Evolutionary conservation across 2,888 invertebrate genomes (phyloP), one percentile per base, ranked within the genome.

Genomic region (Cheilosia impressa): DNA sequence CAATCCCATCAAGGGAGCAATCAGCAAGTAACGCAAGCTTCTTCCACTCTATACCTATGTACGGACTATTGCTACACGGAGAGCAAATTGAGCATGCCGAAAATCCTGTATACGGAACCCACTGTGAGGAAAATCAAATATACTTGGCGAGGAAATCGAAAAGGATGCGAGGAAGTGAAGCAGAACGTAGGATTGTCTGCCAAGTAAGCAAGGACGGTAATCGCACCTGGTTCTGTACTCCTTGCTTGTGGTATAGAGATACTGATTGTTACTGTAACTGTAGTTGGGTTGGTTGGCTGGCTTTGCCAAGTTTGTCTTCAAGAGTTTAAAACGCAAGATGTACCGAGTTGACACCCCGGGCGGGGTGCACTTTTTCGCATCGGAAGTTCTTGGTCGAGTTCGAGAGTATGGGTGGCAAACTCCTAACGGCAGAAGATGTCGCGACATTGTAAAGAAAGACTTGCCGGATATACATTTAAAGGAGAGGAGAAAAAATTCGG

Each of bases 1-100:
- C 85, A 85, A 81, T 81, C 76, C 77, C 85, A 85, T 85, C 85
- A 85, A 85, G 85, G 81, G 85, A 85, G 85, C 85, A 85, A 85
- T 85, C 85, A 85, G 72, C 76, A 62, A 85, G 76, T 81, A 71
- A 85, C 80, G 31, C 84, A 60, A 78, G 63, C 78, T 69, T 27
- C 69, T 45, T 65, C 53, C 31, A 57, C 76, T 69, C 47, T 47
- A 45, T 45, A 45, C n/a, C 45, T 45, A 45, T 38, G 13, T 47
- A 7, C 50, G 19, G 13, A 57, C 60, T 58, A 72, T 57, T 9
- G 58, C 47, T 60, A 66, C 41, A 76, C 47, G 65, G 65, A 53
- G 71, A 85, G 31, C 81, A 85, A 84, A 80, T 84, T 80, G 79
- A 84, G 84, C 80, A 80, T 84, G 62, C 85, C 76, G 66, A 85